Evolutionary conservation across 2,113 vertebrate genomes (phyloP).

Genomic region (Ochotona princeps): DNA sequence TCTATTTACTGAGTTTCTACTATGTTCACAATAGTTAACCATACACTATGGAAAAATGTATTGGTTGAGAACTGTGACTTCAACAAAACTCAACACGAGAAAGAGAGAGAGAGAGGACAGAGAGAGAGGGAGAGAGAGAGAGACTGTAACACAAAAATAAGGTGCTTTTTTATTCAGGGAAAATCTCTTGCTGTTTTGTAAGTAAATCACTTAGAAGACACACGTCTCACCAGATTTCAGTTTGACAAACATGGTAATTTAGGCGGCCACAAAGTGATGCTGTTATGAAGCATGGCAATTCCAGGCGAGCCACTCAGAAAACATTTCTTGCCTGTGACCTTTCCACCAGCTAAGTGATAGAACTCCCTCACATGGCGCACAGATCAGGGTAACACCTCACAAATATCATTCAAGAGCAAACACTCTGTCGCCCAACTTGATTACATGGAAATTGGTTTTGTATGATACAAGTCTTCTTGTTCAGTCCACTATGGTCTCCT

Average conservation of each 20-base stretch:
- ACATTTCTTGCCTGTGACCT: constrained; percentile 44
- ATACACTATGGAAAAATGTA: neutral
- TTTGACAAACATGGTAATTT: constrained; percentile 19
- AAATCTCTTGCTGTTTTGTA: constrained; percentile 73
- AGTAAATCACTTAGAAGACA: constrained; percentile 75
- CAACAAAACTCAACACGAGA: neutral
- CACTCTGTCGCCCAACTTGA: constrained; percentile 33
- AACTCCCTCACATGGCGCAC: neutral
- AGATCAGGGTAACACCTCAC: neutral
- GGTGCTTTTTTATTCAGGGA: constrained; percentile 26
- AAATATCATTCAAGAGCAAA: constrained; percentile 66
- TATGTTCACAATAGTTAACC: neutral
- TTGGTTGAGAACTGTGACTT: constrained; percentile 29
- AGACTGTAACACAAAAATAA: constrained; percentile 18
- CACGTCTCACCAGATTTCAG: constrained; percentile 70
- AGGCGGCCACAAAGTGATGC: neutral
- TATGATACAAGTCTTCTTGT: constrained; percentile 53
- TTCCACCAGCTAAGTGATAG: constrained; percentile 9
- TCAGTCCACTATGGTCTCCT: neutral
- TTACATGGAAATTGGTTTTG: constrained; percentile 48
- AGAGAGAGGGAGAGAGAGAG: neutral
- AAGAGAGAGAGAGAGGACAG: neutral
- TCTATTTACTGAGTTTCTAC: neutral
- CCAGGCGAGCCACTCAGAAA: neutral
- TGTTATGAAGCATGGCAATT: constrained; percentile 43